phyloP scores from a whole-genome alignment of 2,888 invertebrate species.

The Julus scandinavius region DNA sequence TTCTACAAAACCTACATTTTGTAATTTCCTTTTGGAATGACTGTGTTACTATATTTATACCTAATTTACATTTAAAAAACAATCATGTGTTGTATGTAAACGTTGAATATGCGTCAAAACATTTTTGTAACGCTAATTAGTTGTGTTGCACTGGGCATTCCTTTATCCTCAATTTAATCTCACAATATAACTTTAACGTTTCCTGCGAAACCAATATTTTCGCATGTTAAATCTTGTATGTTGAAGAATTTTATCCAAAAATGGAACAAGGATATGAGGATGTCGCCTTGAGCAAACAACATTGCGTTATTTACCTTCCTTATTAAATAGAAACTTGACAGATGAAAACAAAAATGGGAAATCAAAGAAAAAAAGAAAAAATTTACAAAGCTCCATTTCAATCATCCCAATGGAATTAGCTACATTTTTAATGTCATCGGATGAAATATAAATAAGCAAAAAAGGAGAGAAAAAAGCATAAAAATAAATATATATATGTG shows the following conservation, averaged over 20 bases:
- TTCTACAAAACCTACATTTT: too few relatives aligned
- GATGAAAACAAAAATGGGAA: neutral
- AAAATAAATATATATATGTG: neutral
- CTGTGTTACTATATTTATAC: too few relatives aligned
- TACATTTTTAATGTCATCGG: conserved; percentile 4
- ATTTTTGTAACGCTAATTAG: too few relatives aligned
- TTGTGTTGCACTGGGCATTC: too few relatives aligned
- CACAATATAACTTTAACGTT: too few relatives aligned
- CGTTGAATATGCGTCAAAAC: too few relatives aligned
- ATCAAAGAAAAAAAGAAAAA: neutral
- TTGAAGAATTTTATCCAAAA: neutral
- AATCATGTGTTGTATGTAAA: too few relatives aligned
- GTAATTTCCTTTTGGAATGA: too few relatives aligned
- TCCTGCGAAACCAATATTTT: neutral
- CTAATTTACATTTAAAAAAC: too few relatives aligned
- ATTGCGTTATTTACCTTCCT: neutral
- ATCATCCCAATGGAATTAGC: conserved; percentile 28
- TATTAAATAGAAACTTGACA: neutral
- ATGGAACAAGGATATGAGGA: neutral
- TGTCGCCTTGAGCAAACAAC: neutral
- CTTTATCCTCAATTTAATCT: too few relatives aligned
- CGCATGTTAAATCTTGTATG: neutral
- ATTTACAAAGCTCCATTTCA: neutral
- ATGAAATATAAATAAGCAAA: conserved; percentile 15
- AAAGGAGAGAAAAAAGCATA: neutral